Base-by-base conservation (phyloP, 1,140 invertebrate genomes). In the Cyclina sinensis region DNA sequence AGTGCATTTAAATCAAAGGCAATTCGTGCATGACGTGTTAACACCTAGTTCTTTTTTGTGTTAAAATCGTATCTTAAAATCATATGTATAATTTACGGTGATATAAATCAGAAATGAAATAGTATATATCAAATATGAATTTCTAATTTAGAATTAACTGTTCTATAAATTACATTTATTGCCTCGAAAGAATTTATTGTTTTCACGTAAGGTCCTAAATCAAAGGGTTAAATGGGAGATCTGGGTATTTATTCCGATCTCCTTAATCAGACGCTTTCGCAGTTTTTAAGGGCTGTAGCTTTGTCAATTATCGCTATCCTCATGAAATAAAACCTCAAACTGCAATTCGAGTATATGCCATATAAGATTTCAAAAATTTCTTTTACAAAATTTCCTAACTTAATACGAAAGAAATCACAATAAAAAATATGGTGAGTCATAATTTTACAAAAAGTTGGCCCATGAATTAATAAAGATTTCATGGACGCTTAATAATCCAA, bases 101-200 rank as follows among this genome's bases (percentile, higher is more conserved):
- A n/a, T 27, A 82, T 82, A 82, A 65, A 82, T 82, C 54, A 65
- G 21, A 39, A 16, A 59, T 24, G 80, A 68, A 82, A 82, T 48
- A 32, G 62, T 48, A 84, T 62, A 81, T 30, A 48, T 51, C 82
- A 79, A 62, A 80, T 65, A 68, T 80, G 85, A 87, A 79, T 78
- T 87, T 87, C 24, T 79, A 79, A 87, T 87, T 65, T 59, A 48
- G 74, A 51, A 79, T 80, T 87, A 65, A 87, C 48, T 43, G 24
- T 59, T 78, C 57, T 78, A 86, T 86, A 86, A 86, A 86, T 48
- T 48, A 78, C n/a, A 12, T 79, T 78, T 46, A 86, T 79, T 73
- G 76, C 76, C 59, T 7, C n/a, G 24, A 46, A 46, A 62, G 74
- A 59, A 86, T 86, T 86, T 86, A 86, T 65, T 86, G 84, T 86